Evolutionary conservation across 2,113 vertebrate genomes (phyloP).

Genomic region (Capreolus pygargus): DNA sequence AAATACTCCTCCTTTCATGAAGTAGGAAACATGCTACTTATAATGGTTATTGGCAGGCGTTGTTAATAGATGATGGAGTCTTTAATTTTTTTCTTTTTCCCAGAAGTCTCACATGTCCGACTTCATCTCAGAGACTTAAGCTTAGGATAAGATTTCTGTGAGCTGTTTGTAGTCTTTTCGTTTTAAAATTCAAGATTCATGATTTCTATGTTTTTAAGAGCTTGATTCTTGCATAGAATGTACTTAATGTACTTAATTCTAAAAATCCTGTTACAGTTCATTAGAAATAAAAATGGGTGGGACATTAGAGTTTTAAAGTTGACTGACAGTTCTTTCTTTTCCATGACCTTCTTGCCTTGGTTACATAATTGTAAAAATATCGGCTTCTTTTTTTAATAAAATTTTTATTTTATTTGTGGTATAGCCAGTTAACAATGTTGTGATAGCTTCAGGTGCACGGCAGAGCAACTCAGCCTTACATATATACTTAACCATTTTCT

Average conservation of each 20-base stretch:
- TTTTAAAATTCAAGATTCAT: background rate
- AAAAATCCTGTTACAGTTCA: background rate
- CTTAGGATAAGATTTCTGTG: background rate
- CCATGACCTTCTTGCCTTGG: background rate
- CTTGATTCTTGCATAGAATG: background rate
- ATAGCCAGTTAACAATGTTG: background rate
- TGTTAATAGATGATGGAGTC: background rate
- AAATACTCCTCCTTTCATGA: background rate
- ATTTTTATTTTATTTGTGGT: background rate
- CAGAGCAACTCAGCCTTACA: background rate
- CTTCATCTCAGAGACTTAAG: background rate
- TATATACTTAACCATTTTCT: background rate
- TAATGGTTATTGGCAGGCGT: background rate
- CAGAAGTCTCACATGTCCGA: background rate
- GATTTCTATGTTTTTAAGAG: background rate
- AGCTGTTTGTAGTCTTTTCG: background rate
- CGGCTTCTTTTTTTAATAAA: background rate
- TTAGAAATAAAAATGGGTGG: background rate
- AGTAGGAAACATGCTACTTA: background rate
- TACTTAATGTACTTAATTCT: background rate
- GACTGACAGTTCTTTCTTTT: background rate
- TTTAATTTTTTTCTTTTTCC: background rate
- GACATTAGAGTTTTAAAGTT: background rate
- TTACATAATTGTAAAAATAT: background rate
- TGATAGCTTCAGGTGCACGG: background rate